Evolutionary conservation across 2,113 vertebrate genomes (phyloP), one percentile per base, ranked within the genome.

Genomic region (Pleuronectes platessa): DNA sequence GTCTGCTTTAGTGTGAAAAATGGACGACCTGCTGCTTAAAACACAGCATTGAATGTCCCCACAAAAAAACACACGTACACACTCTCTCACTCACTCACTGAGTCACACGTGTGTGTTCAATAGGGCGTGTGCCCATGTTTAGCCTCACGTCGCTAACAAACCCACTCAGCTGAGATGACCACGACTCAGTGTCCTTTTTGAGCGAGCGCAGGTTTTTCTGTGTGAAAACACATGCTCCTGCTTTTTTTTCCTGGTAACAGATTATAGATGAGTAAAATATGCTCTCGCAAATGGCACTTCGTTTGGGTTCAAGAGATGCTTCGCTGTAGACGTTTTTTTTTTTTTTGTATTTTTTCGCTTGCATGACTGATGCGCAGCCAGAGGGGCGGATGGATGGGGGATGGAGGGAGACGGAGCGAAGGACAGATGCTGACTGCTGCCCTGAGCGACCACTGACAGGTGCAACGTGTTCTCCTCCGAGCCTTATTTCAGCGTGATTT

Each of bases 381-480:
- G 80, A 62, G 67, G 84, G 77, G 78, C 21, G 72, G 63, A 70
- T 15, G 45, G 53, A 51, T 2, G 35, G 69, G 77, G 42, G 21
- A 21, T 42, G 74, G 76, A 60, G 54, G 24, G 54, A 61, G 71
- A 68, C 53, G 62, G 61, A 71, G 76, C 37, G 58, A 76, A 71
- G 61, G 84, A 76, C 86, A 85, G 87, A 81, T 65, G 85, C 67
- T 68, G 61, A 69, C 68, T 65, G 82, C 83, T 82, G 83, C 88
- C 87, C 74, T 82, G 81, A 88, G 89, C 87, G 55, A 54, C 83
- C n/a, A 74, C 86, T 78, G 91, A 88, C 89, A 91, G 87, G 91
- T 90, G 87, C 87, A 71, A 60, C 69, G 83, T 78, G 82, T 71
- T 78, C 68, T 66, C 78, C 86, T 80, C 81, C 12, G 54, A 82